A percentile compares a stretch with the other conserved stretches of the same genome.
phyloP scores from a whole-genome alignment of 2,888 invertebrate species.

The Rhorus exstirpatorius region DNA sequence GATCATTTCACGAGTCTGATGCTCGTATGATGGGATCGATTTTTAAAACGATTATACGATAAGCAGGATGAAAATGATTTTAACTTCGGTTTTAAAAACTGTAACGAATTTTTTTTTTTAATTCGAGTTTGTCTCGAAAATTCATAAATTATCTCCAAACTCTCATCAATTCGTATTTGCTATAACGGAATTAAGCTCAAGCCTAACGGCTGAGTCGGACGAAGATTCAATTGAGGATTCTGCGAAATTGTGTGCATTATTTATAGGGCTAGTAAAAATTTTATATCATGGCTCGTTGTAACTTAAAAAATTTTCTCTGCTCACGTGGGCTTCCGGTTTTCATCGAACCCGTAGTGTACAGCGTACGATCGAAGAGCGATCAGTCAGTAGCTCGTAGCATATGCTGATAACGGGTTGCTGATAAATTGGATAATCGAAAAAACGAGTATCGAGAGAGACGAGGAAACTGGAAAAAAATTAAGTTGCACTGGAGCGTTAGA shows the following conservation, averaged over 20 bases:
- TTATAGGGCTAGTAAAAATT: no score
- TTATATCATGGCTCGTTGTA: neutral
- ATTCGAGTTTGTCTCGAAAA: no score
- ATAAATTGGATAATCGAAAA: constrained; percentile 47
- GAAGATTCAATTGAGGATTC: no score
- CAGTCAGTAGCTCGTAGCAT: constrained; percentile 10
- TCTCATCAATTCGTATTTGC: no score
- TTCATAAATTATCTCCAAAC: no score
- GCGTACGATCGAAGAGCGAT: constrained; percentile 11
- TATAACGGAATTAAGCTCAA: no score
- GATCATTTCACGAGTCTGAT: constrained; percentile 4
- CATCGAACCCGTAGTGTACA: neutral
- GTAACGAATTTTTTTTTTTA: no score
- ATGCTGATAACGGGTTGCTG: constrained; percentile 30
- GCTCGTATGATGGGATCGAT: neutral
- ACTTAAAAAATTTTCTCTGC: neutral
- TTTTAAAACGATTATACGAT: neutral
- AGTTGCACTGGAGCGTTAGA: constrained; percentile 2
- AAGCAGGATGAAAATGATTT: neutral
- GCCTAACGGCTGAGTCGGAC: no score
- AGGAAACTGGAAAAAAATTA: constrained; percentile 5
- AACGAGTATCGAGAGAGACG: constrained; percentile 27
- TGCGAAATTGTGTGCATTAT: no score
- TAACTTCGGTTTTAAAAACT: neutral
- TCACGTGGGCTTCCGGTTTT: neutral